phyloP scores from a whole-genome alignment of 2,888 invertebrate genomes.

The Rhyacophila evoluta region DNA sequence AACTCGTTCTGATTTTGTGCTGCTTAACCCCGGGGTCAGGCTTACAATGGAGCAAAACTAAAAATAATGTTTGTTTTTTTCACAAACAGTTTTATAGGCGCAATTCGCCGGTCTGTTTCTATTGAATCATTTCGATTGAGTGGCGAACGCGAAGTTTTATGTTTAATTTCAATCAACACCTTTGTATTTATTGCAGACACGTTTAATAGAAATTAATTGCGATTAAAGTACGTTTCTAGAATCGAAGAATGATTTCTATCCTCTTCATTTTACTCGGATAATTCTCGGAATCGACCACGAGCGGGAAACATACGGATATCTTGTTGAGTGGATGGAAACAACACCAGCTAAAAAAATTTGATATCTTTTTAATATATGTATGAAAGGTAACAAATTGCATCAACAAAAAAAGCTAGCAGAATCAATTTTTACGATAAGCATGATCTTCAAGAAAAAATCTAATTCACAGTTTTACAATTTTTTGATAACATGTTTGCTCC shows the following conservation, averaged over 20 bases:
- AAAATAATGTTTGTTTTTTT: constrained; percentile 6
- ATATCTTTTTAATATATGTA: no score
- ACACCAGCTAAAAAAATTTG: no score
- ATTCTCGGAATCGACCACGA: no score
- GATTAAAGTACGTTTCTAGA: neutral
- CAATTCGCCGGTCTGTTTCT: neutral
- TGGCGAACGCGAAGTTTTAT: neutral
- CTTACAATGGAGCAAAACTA: neutral
- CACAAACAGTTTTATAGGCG: neutral
- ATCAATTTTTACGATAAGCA: no score
- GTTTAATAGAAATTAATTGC: constrained; percentile 19
- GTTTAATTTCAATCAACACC: constrained; percentile 4
- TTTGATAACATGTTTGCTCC: no score
- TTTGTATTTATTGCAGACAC: neutral
- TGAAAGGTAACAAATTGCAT: no score
- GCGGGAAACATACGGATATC: no score
- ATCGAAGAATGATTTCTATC: neutral
- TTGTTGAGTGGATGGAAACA: no score
- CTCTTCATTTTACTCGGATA: neutral
- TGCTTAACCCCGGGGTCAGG: neutral
- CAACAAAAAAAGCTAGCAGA: no score
- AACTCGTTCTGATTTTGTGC: neutral
- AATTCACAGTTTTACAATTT: no score
- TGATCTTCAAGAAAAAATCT: no score
- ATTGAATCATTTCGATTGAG: neutral